These are phyloP conservation scores for Caenorhabditis imperialis DNA, from an alignment of 2,888 invertebrate species.

Conservation along the genomic window DNA sequence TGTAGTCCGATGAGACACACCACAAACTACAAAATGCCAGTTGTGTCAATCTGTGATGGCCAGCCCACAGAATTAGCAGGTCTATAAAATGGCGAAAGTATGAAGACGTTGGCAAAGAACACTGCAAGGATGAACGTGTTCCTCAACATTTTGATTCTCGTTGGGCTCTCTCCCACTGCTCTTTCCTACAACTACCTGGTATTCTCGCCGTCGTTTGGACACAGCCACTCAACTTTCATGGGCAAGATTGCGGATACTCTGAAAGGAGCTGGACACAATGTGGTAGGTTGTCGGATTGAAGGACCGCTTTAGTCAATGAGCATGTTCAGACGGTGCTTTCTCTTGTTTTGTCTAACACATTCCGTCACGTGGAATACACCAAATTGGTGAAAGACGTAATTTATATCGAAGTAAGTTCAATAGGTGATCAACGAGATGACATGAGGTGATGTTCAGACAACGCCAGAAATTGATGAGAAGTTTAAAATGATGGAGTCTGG, in stretches of 20 bases:
- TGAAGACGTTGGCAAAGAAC: neutral
- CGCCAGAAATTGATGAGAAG: slow-evolving; percentile 1
- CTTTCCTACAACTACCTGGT: slow-evolving; percentile 28
- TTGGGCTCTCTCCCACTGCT: neutral
- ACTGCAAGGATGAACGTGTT: neutral
- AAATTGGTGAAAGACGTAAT: slow-evolving; percentile 36
- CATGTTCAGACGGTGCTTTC: slow-evolving; percentile 44
- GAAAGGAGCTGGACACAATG: slow-evolving; percentile 16
- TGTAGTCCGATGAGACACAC: too few relatives aligned
- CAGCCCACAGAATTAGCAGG: neutral
- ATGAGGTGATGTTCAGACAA: slow-evolving; percentile 13
- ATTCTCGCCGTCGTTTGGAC: slow-evolving; percentile 12
- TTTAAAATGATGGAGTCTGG: slow-evolving; percentile 3
- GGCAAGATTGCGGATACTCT: slow-evolving; percentile 14
- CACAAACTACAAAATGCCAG: neutral
- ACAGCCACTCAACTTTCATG: slow-evolving; percentile 12
- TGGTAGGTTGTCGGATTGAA: too few relatives aligned
- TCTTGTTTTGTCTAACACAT: slow-evolving; percentile 3
- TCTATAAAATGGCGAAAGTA: slow-evolving; percentile 2
- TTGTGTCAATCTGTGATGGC: neutral
- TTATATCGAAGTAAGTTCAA: slow-evolving; percentile 22
- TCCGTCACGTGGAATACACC: slow-evolving; percentile 16
- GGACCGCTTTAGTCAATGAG: too few relatives aligned
- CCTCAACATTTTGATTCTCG: neutral
- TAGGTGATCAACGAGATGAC: neutral